These are phyloP conservation scores for Pygmarrhopalites habei DNA, from an alignment of 1,140 invertebrate species.

Conservation along the genomic window DNA sequence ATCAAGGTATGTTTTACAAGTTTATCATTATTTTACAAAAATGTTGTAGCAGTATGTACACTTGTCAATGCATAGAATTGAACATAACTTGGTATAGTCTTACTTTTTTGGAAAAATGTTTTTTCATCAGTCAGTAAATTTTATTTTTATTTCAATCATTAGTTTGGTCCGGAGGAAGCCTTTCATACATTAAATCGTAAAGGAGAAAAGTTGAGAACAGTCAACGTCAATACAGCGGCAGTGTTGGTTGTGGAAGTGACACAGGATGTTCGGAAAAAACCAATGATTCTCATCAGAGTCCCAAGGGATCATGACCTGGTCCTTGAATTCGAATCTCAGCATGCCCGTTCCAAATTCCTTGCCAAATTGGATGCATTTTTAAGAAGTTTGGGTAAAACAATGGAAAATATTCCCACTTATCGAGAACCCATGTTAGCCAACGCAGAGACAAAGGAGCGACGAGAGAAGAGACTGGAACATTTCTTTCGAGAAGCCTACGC, in stretches of 20 bases:
- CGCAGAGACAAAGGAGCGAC: constrained; percentile 89
- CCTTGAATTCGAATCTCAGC: constrained; percentile 79
- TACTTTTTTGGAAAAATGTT: too few species aligned
- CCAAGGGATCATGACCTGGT: constrained; percentile 92
- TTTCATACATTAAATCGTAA: constrained; percentile 79
- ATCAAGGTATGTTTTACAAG: too few species aligned
- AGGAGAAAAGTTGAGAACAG: constrained; percentile 75
- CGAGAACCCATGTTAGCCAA: constrained; percentile 83
- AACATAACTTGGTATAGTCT: too few species aligned
- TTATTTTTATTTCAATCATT: too few species aligned
- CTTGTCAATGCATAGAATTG: too few species aligned
- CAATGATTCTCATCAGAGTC: constrained; percentile 75
- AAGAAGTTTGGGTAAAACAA: constrained; percentile 68
- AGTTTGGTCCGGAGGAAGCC: constrained; percentile 74
- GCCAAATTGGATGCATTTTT: constrained; percentile 80
- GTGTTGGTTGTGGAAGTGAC: constrained; percentile 76
- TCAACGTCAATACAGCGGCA: constrained; percentile 66
- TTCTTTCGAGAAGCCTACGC: constrained; percentile 98
- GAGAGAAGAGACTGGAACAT: constrained; percentile 89
- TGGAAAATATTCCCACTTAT: constrained; percentile 59
- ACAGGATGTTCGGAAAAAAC: constrained; percentile 58
- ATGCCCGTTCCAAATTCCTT: constrained; percentile 78
- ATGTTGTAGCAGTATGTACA: too few species aligned
- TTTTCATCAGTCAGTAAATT: too few species aligned
- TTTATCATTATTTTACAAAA: too few species aligned